Percentiles rank a stretch among this genome's conserved stretches.
These are phyloP conservation scores for Hypsibius dujardini DNA, from an alignment of 1,140 invertebrate genomes.

Conservation along the genomic window DNA sequence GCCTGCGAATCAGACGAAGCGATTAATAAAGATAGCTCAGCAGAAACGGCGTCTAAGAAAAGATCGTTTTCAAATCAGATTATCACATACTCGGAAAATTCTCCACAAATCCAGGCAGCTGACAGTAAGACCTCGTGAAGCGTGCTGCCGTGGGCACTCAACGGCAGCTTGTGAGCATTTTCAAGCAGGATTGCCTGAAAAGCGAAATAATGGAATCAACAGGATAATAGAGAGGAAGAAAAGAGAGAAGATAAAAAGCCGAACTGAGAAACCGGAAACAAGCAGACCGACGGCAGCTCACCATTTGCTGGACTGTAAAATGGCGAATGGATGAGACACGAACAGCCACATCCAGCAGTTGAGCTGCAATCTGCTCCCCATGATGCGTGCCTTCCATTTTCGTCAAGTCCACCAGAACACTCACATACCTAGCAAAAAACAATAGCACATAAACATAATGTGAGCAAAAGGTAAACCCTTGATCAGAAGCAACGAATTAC, in stretches of 20 bases:
- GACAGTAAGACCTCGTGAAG: conserved; percentile 59
- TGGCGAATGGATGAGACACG: conserved; percentile 75
- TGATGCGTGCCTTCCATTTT: conserved; percentile 91
- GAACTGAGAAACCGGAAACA: conserved; percentile 17
- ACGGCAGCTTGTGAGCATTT: conserved; percentile 44
- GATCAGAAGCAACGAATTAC: too few species aligned
- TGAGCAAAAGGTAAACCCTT: too few species aligned
- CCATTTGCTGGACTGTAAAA: conserved; percentile 76
- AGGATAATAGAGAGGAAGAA: conserved; percentile 24
- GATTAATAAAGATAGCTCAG: too few species aligned
- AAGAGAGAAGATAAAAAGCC: conserved; percentile 13
- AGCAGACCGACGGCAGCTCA: conserved; percentile 17
- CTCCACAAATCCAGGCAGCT: conserved; percentile 94
- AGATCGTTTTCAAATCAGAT: conserved; percentile 14
- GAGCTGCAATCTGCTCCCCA: conserved; percentile 69
- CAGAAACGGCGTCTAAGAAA: conserved; percentile 22
- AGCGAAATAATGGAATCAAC: too few species aligned
- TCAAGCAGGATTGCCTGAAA: conserved; percentile 56
- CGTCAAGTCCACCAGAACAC: conserved; percentile 84
- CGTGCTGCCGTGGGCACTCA: conserved; percentile 40
- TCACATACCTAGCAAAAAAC: conserved; percentile 91
- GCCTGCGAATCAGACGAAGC: too few species aligned
- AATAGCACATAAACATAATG: too few species aligned
- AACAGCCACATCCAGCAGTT: conserved; percentile 91
- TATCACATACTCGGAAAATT: conserved; percentile 65